phyloP scores from a whole-genome alignment of 2,113 vertebrate genomes.

The Arvicanthis niloticus region DNA sequence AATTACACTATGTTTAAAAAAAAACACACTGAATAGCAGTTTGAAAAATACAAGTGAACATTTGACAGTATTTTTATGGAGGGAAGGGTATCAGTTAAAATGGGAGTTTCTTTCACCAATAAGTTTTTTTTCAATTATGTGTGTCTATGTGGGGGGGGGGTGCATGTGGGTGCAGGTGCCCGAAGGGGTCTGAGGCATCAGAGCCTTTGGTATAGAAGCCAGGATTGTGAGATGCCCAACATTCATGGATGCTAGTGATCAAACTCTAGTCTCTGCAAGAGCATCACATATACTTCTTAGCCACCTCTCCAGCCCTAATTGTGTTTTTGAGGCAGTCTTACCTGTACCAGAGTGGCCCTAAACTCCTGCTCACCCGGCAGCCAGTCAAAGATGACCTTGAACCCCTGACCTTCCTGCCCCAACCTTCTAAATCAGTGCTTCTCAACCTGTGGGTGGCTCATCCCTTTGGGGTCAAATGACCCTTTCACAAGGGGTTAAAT shows the following conservation, averaged over 20 bases:
- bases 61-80: neutral
- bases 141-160: neutral
- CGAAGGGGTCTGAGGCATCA: neutral
- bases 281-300: neutral
- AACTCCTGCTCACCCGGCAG: neutral
- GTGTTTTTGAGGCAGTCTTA: neutral
- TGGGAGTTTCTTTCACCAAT: neutral
- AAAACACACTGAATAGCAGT: neutral
- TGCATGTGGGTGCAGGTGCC: no score
- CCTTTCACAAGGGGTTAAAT: neutral
- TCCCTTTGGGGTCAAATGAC: neutral
- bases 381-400: neutral
- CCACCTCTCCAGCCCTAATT: neutral
- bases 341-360: neutral
- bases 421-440: neutral
- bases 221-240: neutral
- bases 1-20: slow-evolving; percentile 16
- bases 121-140: neutral
- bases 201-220: neutral
- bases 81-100: neutral
- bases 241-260: neutral
- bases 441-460: neutral
- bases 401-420: neutral
- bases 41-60: neutral
- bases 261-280: neutral